phyloP scores from a whole-genome alignment of 2,888 invertebrate species.

The Eretmocerus hayati region DNA sequence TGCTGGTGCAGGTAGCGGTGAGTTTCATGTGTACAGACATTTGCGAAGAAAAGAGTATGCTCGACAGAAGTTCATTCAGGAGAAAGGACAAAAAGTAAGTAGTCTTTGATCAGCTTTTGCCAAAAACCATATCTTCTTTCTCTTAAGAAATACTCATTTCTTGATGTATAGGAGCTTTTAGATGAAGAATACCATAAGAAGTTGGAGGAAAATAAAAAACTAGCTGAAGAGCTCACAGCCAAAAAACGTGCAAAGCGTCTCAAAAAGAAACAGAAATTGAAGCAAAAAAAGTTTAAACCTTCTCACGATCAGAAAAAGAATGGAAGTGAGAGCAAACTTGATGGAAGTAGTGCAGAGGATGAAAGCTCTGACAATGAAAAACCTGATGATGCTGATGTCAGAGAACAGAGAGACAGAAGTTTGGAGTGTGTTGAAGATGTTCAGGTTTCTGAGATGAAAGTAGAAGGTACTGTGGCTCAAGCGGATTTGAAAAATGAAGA shows the following conservation, averaged over 20 bases:
- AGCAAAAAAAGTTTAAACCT: conserved; percentile 32
- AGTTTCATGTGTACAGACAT: conserved; percentile 97
- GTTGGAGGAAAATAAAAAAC: conserved; percentile 65
- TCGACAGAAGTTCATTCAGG: conserved; percentile 86
- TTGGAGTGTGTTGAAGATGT: not conserved
- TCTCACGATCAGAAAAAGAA: too few relatives aligned
- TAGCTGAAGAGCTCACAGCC: conserved; percentile 75
- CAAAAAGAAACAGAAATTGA: conserved; percentile 62
- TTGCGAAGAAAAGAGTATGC: conserved; percentile 93
- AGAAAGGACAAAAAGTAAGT: conserved; percentile 73
- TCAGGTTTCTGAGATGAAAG: not conserved
- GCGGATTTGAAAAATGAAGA: not conserved
- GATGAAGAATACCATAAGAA: conserved; percentile 78
- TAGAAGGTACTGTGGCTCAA: not conserved
- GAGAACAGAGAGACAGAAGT: not conserved
- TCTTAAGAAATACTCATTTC: conserved; percentile 2
- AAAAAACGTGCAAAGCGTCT: conserved; percentile 86
- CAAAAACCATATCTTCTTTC: not conserved
- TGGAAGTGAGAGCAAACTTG: conserved; percentile 4
- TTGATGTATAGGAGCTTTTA: conserved; percentile 60
- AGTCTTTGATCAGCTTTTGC: not conserved
- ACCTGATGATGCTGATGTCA: conserved; percentile 11
- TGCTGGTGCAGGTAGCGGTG: conserved; percentile 98
- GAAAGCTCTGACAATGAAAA: conserved; percentile 40
- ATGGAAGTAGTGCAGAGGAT: conserved; percentile 31